phyloP scores from a whole-genome alignment of 2,113 vertebrate genomes.

The Malurus alboscapulatus region DNA sequence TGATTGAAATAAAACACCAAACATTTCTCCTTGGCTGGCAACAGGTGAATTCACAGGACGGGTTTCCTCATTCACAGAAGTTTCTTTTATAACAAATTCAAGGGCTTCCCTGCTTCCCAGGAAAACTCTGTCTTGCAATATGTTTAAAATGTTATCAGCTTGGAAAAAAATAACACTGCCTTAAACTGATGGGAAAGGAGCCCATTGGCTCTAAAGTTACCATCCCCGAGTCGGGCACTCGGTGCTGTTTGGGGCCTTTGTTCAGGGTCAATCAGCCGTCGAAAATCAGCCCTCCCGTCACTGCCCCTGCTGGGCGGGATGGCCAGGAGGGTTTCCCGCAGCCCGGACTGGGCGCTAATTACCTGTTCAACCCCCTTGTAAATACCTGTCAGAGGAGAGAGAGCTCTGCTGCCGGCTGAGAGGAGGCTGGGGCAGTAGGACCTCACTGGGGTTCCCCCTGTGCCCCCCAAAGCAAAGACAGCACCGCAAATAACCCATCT shows the following conservation, averaged over 20 bases:
- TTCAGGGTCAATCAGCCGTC: constrained; percentile 88
- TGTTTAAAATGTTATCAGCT: constrained; percentile 61
- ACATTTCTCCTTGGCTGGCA: constrained; percentile 60
- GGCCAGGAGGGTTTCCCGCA: constrained; percentile 84
- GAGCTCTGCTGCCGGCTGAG: neutral
- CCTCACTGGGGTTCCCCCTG: fast-evolving
- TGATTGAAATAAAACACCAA: constrained; percentile 39
- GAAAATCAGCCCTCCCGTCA: constrained; percentile 84
- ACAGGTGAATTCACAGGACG: neutral
- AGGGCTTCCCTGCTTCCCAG: neutral
- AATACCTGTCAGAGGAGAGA: constrained; percentile 51
- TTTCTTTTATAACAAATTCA: constrained; percentile 25
- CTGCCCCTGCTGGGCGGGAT: constrained; percentile 83
- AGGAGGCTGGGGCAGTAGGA: neutral
- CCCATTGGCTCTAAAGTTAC: constrained; percentile 83
- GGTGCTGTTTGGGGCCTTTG: constrained; percentile 88
- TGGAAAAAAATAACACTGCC: constrained; percentile 18
- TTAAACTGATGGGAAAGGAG: constrained; percentile 80
- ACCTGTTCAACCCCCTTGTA: constrained; percentile 71
- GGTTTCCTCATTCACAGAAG: constrained; percentile 14
- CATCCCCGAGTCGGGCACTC: constrained; percentile 74
- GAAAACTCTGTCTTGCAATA: constrained; percentile 44
- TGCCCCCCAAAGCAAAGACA: neutral
- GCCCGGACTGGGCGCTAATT: constrained; percentile 70
- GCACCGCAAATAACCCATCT: neutral